Evolutionary conservation across 2,888 invertebrate genomes (phyloP), one percentile per base, ranked within the genome.

Genomic region (Sminthurides aquaticus): DNA sequence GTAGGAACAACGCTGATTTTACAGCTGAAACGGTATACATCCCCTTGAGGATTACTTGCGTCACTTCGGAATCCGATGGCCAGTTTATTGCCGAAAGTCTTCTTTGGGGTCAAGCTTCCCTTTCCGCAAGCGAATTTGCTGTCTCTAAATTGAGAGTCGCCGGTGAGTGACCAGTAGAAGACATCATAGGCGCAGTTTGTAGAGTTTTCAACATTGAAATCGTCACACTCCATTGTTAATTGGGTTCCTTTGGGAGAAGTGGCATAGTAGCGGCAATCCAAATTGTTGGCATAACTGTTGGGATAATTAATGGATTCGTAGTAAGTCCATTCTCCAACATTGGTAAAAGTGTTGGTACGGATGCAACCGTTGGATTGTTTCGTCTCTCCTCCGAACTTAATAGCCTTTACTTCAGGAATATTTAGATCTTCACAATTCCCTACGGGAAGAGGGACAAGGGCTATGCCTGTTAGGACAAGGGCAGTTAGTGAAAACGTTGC

Each of bases 261-360:
- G 0, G 67, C 25, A 0, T 25, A 60, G 57, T 69, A 68, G 1
- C 61, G 59, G 49, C 68, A 67, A 43, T 72, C 55, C 24, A 64
- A 60, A 43, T 69, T 71, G 26, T 25, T 28, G 0, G 24, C 1
- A 27, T 64, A 66, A 11, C 34, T 54, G 26, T 62, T 60, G 3
- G 72, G 72, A 34, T 61, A 71, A 29, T 67, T 62, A 22, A 69
- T 69, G 3, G 69, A 69, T 11, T 27, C 55, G 5, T 71, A 43
- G 20, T 26, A 26, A 18, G 66, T 66, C 24, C 59, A 43, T 48
- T 72, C 59, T 22, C 69, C 68, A 8, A 64, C 62, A 20, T 28
- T 57, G 2, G 22, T 8, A 28, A 72, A 72, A 1, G 2, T 58
- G 24, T 64, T 34, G 2, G 1, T n/a, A 54, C 59, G 59, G 11